Percentiles rank a stretch among this genome's conserved stretches.
Evolutionary conservation across 2,797 vertebrate genomes (phyloP).

Genomic region (Pygocentrus nattereri): DNA sequence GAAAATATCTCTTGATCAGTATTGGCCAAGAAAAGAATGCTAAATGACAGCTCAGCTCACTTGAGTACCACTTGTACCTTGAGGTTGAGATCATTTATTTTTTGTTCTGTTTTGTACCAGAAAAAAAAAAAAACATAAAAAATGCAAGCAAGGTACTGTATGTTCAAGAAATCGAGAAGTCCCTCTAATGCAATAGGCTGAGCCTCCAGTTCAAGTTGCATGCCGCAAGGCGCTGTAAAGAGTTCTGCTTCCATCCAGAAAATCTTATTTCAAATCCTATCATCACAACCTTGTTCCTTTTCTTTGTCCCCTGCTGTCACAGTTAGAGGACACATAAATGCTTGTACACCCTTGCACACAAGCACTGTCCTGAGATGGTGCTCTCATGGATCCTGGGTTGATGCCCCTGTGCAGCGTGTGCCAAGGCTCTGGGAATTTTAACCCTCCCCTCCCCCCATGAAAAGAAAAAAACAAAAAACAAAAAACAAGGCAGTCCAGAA

Average conservation of each 20-base stretch:
- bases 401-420: conserved; percentile 71
- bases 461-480: no score
- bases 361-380: conserved; percentile 78
- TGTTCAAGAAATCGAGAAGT: conserved; percentile 60
- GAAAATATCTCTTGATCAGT: conserved; percentile 46
- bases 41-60: conserved; percentile 56
- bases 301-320: conserved; percentile 30
- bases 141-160: conserved; percentile 65
- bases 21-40: conserved; percentile 50
- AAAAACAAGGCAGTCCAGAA: conserved; percentile 74
- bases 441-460: neutral
- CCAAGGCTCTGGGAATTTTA: conserved; percentile 62
- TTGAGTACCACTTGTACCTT: conserved; percentile 71
- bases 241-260: conserved; percentile 46
- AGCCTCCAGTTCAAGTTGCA: conserved; percentile 58
- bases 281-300: conserved; percentile 3
- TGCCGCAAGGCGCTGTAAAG: conserved; percentile 38
- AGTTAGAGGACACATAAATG: conserved; percentile 69
- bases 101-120: conserved; percentile 68
- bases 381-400: conserved; percentile 68
- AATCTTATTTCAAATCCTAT: neutral
- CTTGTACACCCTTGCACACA: conserved; percentile 79
- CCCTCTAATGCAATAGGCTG: conserved; percentile 53
- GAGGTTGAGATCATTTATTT: conserved; percentile 53
- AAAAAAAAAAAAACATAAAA: conserved; percentile 51